phyloP scores from a whole-genome alignment of 2,888 invertebrate genomes.

The Siphonodentalium dalli region DNA sequence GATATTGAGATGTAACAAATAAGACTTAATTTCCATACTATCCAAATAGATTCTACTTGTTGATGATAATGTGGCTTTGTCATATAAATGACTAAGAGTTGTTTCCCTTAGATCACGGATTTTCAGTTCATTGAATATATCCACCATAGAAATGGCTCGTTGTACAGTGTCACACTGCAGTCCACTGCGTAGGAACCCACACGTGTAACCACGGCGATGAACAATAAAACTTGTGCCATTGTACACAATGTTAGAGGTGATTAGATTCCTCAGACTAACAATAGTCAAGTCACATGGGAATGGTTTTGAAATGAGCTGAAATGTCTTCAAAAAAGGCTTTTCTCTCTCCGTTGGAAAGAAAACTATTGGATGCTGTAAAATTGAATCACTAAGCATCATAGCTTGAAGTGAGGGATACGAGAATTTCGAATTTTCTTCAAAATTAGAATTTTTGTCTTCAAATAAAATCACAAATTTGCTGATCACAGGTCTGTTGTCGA shows the following conservation, averaged over 20 bases:
- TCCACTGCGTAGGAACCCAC: constrained; percentile 36
- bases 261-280: constrained; percentile 45
- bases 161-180: constrained; percentile 34
- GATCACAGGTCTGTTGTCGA: constrained; percentile 51
- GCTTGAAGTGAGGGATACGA: constrained; percentile 43
- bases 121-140: constrained; percentile 36
- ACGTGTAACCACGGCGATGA: constrained; percentile 49
- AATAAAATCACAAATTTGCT: constrained; percentile 48
- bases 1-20: too few species aligned
- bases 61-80: constrained; percentile 28
- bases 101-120: constrained; percentile 37
- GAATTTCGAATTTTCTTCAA: constrained; percentile 7
- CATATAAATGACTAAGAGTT: constrained; percentile 42
- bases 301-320: constrained; percentile 32
- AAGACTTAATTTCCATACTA: constrained; percentile 48
- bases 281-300: constrained; percentile 51
- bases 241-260: constrained; percentile 39
- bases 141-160: constrained; percentile 21
- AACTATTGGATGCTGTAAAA: constrained; percentile 42
- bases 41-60: constrained; percentile 31
- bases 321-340: constrained; percentile 33
- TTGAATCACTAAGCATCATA: constrained; percentile 34
- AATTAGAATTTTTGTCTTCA: constrained; percentile 34
- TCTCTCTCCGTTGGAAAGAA: constrained; percentile 39
- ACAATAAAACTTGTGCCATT: constrained; percentile 50